A percentile compares a stretch with the other conserved stretches of the same genome.
Conservation (phyloP, 2,888 invertebrate genomes). For the Romanomermis culicivorax region DNA sequence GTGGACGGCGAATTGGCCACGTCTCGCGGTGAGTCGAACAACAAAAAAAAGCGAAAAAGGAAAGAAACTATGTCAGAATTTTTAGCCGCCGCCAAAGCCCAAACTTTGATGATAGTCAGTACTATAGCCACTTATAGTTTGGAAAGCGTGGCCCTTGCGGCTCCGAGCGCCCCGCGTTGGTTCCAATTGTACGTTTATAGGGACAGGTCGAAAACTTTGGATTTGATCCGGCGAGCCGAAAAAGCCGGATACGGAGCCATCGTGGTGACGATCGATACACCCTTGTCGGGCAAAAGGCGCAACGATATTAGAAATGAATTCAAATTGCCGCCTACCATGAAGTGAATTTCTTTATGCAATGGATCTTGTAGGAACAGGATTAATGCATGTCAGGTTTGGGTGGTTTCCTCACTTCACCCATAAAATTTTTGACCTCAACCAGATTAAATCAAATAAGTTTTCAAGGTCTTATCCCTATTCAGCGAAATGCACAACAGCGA, state of each 20-base stretch:
- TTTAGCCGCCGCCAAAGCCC: constrained; percentile 51
- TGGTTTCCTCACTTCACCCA: no score
- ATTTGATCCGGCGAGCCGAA: constrained; percentile 53
- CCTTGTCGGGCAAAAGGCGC: constrained; percentile 47
- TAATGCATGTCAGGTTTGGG: no score
- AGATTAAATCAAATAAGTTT: not conserved
- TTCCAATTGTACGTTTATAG: constrained; percentile 75
- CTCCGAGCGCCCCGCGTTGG: constrained; percentile 46
- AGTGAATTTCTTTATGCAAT: constrained; percentile 35
- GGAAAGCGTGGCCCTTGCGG: constrained; percentile 56
- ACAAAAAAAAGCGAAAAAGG: no score
- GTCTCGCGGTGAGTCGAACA: constrained; percentile 48
- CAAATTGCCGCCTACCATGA: constrained; percentile 52
- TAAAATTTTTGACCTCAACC: no score
- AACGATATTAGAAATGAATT: constrained; percentile 66
- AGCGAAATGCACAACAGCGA: no score
- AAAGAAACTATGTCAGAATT: not conserved
- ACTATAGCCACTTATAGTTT: constrained; percentile 66
- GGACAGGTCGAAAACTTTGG: constrained; percentile 21
- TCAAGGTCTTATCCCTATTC: no score
- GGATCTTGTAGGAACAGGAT: not conserved
- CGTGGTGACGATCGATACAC: constrained; percentile 68
- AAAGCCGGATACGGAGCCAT: constrained; percentile 61
- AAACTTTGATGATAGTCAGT: constrained; percentile 56
- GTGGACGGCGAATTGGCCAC: constrained; percentile 65